These are phyloP conservation scores for Rutilus rutilus DNA, from an alignment of 2,113 vertebrate species.

Conservation along the genomic window DNA sequence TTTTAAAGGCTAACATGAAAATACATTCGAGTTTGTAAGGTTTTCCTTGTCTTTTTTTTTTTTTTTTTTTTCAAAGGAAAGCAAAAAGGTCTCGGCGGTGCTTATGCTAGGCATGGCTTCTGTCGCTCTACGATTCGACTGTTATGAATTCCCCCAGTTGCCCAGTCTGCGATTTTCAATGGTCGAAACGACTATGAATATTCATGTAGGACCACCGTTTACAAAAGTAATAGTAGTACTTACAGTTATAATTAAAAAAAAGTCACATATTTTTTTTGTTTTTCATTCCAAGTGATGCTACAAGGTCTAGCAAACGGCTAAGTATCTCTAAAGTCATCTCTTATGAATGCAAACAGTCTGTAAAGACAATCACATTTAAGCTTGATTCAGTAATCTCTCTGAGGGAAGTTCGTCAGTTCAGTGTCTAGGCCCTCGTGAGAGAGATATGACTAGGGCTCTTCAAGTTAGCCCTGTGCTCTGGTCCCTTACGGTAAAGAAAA, in stretches of 20 bases:
- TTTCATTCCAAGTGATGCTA: conserved; percentile 70
- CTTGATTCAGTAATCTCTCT: neutral
- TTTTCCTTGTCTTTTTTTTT: conserved; percentile 17
- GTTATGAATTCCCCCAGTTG: conserved; percentile 32
- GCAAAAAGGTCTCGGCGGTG: conserved; percentile 50
- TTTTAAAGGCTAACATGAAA: conserved; percentile 73
- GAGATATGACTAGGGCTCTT: conserved; percentile 9
- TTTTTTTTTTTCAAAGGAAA: conserved; percentile 47
- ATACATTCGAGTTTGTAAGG: conserved; percentile 75
- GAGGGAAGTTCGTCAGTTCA: neutral
- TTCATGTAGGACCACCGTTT: conserved; percentile 70
- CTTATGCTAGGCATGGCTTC: conserved; percentile 38
- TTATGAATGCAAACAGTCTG: conserved; percentile 62
- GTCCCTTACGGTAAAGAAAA: conserved; percentile 42
- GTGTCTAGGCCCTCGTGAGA: neutral
- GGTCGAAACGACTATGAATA: conserved; percentile 64
- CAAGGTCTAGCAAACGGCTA: conserved; percentile 73
- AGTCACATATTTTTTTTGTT: conserved; percentile 58
- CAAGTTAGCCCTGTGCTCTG: conserved; percentile 50
- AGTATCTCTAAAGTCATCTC: conserved; percentile 66
- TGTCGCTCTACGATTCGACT: conserved; percentile 6
- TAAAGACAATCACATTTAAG: conserved; percentile 43
- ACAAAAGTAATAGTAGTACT: conserved; percentile 71
- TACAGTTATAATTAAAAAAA: conserved; percentile 62
- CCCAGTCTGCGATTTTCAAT: conserved; percentile 42